Base-by-base conservation (phyloP, 2,888 invertebrate genomes). In the Lamproptera curius region DNA sequence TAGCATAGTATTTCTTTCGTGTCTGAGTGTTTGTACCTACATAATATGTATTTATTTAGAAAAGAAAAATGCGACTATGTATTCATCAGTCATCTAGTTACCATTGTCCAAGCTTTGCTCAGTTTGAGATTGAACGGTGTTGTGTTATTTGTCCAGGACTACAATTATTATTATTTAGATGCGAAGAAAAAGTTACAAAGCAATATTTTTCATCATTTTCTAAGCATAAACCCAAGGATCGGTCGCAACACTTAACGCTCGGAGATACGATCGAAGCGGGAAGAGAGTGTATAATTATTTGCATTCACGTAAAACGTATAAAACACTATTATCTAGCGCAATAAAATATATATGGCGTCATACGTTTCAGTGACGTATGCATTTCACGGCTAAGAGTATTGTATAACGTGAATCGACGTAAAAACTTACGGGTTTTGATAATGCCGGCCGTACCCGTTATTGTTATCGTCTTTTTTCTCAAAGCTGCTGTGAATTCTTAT, bases 321-420 rank as follows among this genome's bases (percentile, higher is more conserved):
- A 36, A 1, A 20, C 33, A 31, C 26, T 20, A 42, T 38, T 26
- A n/a, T 43, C 38, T 43, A 39, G 43, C 16, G 34, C 43, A 34
- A 43, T 42, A 47, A 42, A 47, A 47, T 37, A 42, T 36, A 41
- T 37, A 42, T 11, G 9, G 23, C 37, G 39, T 45, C 38, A 31
- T 42, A 11, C 17, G 2, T 35, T 9, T 26, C 34, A 43, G 17
- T 35, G 48, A 49, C 40, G 49, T 40, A 40, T 35, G 39, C 11
- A 15, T 11, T 37, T 16, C 42, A 23, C 34, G 33, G 33, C 14
- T 26, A 11, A 37, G 13, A 47, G 31, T 16, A 43, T 39, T 26
- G 34, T 35, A 40, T 43, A 49, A 42, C 13, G 15, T 17, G 40
- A 49, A 34, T 49, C 34, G 31, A 31, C 26, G 16, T 42, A 37